Base-by-base conservation (phyloP, 1,140 invertebrate species). In the Archivesica marissinica region DNA sequence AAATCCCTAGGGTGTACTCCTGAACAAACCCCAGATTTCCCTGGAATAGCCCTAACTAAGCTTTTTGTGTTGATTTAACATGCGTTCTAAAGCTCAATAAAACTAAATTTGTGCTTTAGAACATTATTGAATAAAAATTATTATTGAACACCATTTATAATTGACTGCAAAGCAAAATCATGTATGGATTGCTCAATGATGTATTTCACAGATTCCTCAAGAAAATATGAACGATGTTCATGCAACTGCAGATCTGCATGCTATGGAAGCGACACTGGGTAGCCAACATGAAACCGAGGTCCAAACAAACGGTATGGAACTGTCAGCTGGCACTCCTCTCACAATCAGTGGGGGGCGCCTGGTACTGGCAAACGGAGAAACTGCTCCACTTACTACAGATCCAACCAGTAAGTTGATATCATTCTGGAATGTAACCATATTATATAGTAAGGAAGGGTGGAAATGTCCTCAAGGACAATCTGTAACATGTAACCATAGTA, bases 351-450 rank as follows among this genome's bases (percentile, higher is more conserved):
- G 41, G 2, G 66, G 79, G 11, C 56, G 66, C n/a, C n/a, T 81
- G 25, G 41, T 81, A 0, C 66, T 81, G 23, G 44, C 64, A 44
- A 72, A 70, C 44, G 79, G 79, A 6, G 79, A 81, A 72, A 81
- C 64, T 25, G 79, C 68, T 13, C 79, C 56, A 4, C 68, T 81
- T 1, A 52, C 61, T n/a, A 72, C 79, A 33, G 79, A 81, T 56
- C 79, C 79, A 56, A n/a, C 64, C 9, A 81, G 79, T 81, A 81
- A 56, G 78, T 38, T n/a, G n/a, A n/a, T n/a, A n/a, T n/a, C n/a
- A n/a, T n/a, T n/a, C n/a, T n/a, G n/a, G n/a, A n/a, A n/a, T n/a
- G n/a, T n/a, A n/a, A n/a, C n/a, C n/a, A n/a, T n/a, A n/a, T n/a
- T n/a, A n/a, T n/a, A n/a, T n/a, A n/a, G n/a, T n/a, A n/a, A n/a